Evolutionary conservation across 1,140 invertebrate genomes (phyloP).

Genomic region (Drosophila arizonae): DNA sequence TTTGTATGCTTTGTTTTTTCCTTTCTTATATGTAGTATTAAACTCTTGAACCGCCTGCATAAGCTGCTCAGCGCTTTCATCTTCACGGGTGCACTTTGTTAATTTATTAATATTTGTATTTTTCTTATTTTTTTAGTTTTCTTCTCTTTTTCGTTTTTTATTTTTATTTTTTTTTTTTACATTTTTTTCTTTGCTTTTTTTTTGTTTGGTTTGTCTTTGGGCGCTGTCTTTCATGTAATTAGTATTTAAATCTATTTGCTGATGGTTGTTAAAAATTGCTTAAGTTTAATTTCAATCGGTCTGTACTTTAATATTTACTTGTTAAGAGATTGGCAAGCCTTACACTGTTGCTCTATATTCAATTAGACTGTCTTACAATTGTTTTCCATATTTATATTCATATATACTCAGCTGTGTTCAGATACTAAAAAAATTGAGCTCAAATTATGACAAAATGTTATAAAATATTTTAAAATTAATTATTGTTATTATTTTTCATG

Average conservation of each 20-base stretch:
- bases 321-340: conserved; percentile 60
- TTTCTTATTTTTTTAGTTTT: neutral
- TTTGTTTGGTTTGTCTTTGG: neutral
- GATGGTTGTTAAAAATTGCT: conserved; percentile 67
- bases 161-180: neutral
- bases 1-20: neutral
- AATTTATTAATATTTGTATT: conserved; percentile 37
- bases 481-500: conserved; percentile 77
- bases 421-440: conserved; percentile 53
- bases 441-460: conserved; percentile 63
- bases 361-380: conserved; percentile 24
- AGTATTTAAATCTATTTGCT: conserved; percentile 61
- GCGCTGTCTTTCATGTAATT: conserved; percentile 40
- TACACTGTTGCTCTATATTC: conserved; percentile 34
- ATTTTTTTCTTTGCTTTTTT: neutral
- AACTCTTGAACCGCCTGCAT: conserved; percentile 26
- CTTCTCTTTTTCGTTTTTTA: neutral
- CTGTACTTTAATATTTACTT: conserved; percentile 39
- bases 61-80: conserved; percentile 4
- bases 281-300: conserved; percentile 54
- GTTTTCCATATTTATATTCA: conserved; percentile 13
- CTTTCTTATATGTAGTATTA: conserved; percentile 41
- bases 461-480: conserved; percentile 77
- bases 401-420: conserved; percentile 24
- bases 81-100: conserved; percentile 24